Percentiles rank a stretch among this genome's conserved stretches.
Evolutionary conservation across 2,888 invertebrate species (phyloP).

Genomic region (Tachina lurida): DNA sequence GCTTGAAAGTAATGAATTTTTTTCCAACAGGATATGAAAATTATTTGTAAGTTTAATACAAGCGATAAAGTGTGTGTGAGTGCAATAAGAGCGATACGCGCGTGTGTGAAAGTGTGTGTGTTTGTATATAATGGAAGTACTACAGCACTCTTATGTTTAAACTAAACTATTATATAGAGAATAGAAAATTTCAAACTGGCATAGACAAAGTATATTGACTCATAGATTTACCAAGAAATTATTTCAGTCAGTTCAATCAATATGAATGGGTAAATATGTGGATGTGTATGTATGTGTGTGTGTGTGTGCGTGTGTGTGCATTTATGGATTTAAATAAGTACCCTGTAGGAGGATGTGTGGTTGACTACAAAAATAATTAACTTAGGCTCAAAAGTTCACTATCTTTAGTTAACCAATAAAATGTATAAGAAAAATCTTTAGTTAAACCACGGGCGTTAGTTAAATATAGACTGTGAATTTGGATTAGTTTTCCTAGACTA

Average conservation of each 20-base stretch:
- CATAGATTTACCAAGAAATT: slow-evolving; percentile 71
- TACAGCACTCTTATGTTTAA: slow-evolving; percentile 28
- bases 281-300: background rate
- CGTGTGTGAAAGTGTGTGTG: slow-evolving; percentile 7
- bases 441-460: no score
- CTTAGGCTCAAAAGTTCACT: no score
- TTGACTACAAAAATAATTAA: no score
- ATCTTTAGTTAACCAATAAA: no score
- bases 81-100: slow-evolving; percentile 47
- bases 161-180: slow-evolving; percentile 51
- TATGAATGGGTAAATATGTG: slow-evolving; percentile 36
- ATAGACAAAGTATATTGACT: slow-evolving; percentile 71
- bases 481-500: no score
- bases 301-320: background rate
- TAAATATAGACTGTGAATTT: no score
- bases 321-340: slow-evolving; percentile 26
- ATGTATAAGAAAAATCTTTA: no score
- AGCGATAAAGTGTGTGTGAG: background rate
- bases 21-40: slow-evolving; percentile 48
- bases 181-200: slow-evolving; percentile 54
- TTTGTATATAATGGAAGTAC: background rate
- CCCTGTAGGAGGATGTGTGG: no score
- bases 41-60: slow-evolving; percentile 26
- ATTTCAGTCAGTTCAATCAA: slow-evolving; percentile 69
- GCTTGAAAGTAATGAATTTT: background rate